Evolutionary conservation across 2,113 vertebrate species (phyloP).

Genomic region (Arenaria interpres): DNA sequence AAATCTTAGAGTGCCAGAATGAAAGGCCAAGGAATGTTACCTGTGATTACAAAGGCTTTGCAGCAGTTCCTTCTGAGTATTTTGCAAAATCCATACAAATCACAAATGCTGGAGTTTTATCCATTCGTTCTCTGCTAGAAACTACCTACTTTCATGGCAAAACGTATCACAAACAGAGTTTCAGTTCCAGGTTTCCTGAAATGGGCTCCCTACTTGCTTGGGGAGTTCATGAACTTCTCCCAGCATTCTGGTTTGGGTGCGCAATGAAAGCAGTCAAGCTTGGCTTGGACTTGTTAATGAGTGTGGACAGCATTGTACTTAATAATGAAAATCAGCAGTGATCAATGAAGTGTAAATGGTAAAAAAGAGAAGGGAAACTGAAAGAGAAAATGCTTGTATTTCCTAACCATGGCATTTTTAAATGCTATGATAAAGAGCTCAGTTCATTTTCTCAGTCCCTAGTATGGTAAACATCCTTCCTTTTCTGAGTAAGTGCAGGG

Average conservation of each 20-base stretch:
- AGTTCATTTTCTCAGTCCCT: background rate
- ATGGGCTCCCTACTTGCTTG: background rate
- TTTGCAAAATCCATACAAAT: background rate
- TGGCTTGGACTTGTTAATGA: background rate
- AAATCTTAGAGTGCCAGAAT: background rate
- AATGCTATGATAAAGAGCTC: background rate
- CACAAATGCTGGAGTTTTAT: background rate
- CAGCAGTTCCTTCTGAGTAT: background rate
- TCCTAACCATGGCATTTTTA: background rate
- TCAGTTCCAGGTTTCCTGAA: background rate
- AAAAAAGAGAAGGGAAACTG: background rate
- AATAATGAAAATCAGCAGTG: background rate
- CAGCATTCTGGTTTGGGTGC: background rate
- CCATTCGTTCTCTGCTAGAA: background rate
- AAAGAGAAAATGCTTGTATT: background rate
- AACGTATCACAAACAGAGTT: background rate
- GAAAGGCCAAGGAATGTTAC: background rate
- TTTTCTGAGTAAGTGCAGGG: background rate
- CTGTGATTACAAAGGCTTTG: constrained; percentile 9
- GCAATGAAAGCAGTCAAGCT: background rate
- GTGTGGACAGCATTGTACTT: background rate
- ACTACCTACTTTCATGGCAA: background rate
- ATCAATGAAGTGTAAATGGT: background rate
- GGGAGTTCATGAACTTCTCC: background rate
- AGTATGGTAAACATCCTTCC: background rate